Percentiles rank a stretch among this genome's conserved stretches.
These are phyloP conservation scores for Picathartes gymnocephalus DNA, from an alignment of 2,113 vertebrate species.

Conservation along the genomic window DNA sequence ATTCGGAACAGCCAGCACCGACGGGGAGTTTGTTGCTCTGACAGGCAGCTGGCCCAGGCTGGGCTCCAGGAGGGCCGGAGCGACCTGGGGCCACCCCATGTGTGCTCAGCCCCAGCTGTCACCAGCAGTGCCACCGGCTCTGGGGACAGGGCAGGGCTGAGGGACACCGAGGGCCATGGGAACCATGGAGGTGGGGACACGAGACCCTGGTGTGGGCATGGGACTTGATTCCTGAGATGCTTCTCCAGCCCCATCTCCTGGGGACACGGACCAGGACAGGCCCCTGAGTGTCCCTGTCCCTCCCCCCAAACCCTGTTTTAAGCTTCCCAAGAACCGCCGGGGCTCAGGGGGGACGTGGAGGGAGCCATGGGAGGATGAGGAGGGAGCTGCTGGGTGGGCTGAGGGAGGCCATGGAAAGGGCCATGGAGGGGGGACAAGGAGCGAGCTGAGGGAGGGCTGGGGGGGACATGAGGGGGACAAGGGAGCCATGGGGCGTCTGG, in stretches of 20 bases:
- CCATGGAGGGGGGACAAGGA: not conserved
- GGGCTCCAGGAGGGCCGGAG: not conserved
- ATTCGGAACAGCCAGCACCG: not conserved
- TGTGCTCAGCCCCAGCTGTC: not conserved
- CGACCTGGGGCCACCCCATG: accelerated
- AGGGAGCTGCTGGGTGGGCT: accelerated
- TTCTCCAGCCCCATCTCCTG: not conserved
- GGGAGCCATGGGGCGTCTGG: not conserved
- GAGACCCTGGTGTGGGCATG: accelerated
- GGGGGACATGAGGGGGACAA: not conserved
- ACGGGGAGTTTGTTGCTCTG: not conserved
- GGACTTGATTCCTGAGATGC: not conserved
- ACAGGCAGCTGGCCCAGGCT: not conserved
- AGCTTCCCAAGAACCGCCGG: not conserved
- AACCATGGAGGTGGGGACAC: not conserved
- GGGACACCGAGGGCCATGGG: accelerated
- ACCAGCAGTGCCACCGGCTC: not conserved
- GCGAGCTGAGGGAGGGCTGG: no score
- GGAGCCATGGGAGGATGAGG: not conserved
- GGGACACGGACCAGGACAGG: not conserved
- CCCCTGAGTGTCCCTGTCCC: not conserved
- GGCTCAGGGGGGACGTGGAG: not conserved
- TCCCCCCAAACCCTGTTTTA: not conserved
- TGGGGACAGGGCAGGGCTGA: not conserved
- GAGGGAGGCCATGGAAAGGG: no score